These are phyloP conservation scores for Leptinotarsa haldemani DNA, from an alignment of 2,888 invertebrate species.

Conservation along the genomic window DNA sequence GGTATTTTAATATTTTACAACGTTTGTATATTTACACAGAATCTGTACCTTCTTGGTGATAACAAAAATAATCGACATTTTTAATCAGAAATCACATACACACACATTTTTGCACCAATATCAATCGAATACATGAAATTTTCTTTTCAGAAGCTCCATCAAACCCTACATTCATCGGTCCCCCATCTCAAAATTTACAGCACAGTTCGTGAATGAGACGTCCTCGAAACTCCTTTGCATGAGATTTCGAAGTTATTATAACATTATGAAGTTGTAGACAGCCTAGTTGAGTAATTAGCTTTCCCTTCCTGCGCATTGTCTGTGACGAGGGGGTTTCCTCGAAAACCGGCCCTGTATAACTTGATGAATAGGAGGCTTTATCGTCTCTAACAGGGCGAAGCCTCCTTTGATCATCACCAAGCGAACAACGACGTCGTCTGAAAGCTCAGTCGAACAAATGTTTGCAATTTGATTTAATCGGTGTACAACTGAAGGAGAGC, in stretches of 20 bases:
- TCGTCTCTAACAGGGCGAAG: neutral
- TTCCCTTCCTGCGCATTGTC: constrained; percentile 8
- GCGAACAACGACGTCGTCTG: constrained; percentile 6
- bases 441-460: constrained; percentile 16
- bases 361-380: constrained; percentile 12
- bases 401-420: constrained; percentile 5
- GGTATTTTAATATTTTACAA: no score
- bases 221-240: neutral
- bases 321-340: neutral
- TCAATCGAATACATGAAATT: neutral
- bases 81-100: no score
- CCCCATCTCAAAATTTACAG: neutral
- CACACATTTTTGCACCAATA: no score
- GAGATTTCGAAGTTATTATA: constrained; percentile 1
- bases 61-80: no score
- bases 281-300: constrained; percentile 5
- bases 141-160: neutral
- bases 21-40: no score
- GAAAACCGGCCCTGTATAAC: constrained; percentile 4
- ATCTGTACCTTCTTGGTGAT: no score
- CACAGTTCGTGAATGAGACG: neutral
- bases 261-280: constrained; percentile 12
- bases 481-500: neutral
- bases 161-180: neutral
- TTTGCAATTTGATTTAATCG: constrained; percentile 19